Percentiles rank a stretch among this genome's conserved stretches.
phyloP scores from a whole-genome alignment of 2,888 invertebrate species.

The Branchipolynoe longqiensis region DNA sequence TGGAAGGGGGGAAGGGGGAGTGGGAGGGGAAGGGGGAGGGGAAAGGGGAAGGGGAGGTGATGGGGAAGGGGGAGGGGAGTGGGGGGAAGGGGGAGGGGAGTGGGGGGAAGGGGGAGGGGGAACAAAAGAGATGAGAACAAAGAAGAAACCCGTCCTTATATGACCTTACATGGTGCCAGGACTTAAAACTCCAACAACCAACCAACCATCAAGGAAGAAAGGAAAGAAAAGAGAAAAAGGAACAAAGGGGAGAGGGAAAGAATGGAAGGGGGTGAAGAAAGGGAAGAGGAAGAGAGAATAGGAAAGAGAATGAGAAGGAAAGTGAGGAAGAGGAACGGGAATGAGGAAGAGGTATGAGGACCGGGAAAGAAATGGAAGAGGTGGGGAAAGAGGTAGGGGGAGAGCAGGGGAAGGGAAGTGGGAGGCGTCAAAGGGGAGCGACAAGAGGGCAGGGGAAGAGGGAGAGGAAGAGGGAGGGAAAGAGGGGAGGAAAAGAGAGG shows the following conservation, averaged over 20 bases:
- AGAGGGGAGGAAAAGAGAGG: neutral
- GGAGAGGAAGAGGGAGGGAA: neutral
- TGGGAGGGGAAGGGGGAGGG: no score
- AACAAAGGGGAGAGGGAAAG: neutral
- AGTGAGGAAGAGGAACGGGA: neutral
- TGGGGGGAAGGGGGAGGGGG: constrained; percentile 5
- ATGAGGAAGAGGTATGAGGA: neutral
- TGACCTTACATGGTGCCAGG: no score
- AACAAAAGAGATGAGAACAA: no score
- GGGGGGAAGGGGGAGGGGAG: constrained; percentile 19
- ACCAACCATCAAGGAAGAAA: no score
- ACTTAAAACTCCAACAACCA: no score
- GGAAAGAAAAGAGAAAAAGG: neutral
- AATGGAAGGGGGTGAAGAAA: neutral
- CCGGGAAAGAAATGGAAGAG: neutral
- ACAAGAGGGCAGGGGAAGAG: neutral
- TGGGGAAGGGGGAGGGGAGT: no score
- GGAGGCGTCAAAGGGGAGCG: neutral
- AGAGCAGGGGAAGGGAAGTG: neutral
- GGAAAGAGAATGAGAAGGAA: constrained; percentile 53
- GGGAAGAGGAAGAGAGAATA: neutral
- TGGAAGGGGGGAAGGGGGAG: constrained; percentile 48
- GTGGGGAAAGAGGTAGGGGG: neutral
- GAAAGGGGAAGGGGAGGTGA: no score
- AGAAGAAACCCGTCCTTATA: no score